These are phyloP conservation scores for Malurus splendens DNA, from an alignment of 2,797 vertebrate genomes.

Conservation along the genomic window DNA sequence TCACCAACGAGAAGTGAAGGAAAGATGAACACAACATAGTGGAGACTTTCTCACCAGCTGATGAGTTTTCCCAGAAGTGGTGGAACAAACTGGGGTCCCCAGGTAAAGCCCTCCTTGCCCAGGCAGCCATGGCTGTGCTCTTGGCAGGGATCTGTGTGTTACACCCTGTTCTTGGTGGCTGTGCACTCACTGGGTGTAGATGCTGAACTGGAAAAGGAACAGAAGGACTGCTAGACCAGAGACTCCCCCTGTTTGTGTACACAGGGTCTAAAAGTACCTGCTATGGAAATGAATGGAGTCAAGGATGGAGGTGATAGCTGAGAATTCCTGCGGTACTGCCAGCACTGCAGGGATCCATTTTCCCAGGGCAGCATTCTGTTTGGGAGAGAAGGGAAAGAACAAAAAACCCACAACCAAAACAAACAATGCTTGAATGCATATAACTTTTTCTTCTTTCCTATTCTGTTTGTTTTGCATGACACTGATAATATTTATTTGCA, in stretches of 20 bases:
- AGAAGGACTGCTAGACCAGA: background rate
- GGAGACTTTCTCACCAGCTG: background rate
- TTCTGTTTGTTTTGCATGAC: background rate
- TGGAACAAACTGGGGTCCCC: background rate
- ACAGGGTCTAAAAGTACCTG: background rate
- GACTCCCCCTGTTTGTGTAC: background rate
- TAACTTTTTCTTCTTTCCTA: background rate
- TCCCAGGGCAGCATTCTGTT: background rate
- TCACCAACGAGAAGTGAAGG: background rate
- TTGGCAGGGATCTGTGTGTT: background rate
- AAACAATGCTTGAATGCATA: background rate
- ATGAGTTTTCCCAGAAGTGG: background rate
- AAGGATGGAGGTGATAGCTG: background rate
- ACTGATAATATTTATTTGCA: background rate
- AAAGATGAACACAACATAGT: background rate
- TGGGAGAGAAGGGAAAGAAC: background rate
- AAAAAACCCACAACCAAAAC: background rate
- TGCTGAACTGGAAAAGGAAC: background rate
- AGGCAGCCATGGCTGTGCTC: fast-evolving
- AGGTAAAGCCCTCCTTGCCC: background rate
- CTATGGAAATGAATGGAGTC: background rate
- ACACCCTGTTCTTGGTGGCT: too few relatives aligned
- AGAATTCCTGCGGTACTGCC: background rate
- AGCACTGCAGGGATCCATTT: background rate
- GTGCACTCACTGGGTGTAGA: background rate